Conservation (phyloP, 2,113 vertebrate genomes). For the Pica pica region DNA sequence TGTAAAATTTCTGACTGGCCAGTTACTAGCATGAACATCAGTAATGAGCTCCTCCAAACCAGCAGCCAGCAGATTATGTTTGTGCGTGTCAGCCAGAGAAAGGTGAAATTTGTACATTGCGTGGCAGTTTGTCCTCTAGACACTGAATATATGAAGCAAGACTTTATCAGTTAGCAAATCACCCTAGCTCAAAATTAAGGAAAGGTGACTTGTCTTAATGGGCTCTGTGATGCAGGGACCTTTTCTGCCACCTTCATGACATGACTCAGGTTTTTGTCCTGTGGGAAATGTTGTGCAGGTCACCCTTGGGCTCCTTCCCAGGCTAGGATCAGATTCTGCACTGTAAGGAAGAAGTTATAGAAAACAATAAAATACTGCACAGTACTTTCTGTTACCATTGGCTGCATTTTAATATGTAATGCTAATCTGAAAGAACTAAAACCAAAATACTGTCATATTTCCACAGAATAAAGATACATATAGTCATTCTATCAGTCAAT, state of each 20-base stretch:
- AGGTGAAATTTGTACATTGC: neutral
- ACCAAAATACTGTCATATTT: neutral
- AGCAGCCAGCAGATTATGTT: neutral
- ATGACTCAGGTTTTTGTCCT: neutral
- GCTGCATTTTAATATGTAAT: neutral
- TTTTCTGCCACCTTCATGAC: neutral
- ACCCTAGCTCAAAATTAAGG: neutral
- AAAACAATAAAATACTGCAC: neutral
- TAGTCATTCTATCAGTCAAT: neutral
- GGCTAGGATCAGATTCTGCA: neutral
- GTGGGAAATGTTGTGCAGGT: neutral
- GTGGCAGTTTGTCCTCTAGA: neutral
- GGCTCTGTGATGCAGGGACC: neutral
- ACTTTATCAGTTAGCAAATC: neutral
- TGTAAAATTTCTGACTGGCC: neutral
- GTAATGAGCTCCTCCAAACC: neutral
- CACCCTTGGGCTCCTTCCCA: neutral
- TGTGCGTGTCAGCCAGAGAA: neutral
- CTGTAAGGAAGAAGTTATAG: neutral
- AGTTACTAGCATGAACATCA: neutral
- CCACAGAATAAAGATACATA: neutral
- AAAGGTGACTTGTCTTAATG: neutral
- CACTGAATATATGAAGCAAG: neutral
- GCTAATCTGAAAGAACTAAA: neutral
- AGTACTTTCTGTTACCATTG: neutral